Conservation (phyloP, 2,888 invertebrate genomes). For the Ganaspis brasiliensis region DNA sequence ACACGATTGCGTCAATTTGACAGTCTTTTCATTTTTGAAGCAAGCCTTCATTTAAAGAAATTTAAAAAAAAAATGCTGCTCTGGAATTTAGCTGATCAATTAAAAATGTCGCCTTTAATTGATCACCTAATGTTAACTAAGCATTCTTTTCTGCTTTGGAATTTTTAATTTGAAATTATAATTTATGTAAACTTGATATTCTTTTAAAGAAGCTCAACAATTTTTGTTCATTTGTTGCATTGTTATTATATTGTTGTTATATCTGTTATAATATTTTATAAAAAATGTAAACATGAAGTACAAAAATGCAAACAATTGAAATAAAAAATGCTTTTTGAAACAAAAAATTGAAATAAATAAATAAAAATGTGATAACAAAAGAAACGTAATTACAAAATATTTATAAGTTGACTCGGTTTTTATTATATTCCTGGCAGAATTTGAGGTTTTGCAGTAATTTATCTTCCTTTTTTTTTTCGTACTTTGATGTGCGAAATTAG, state of each 20-base stretch:
- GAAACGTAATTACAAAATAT: too few species aligned
- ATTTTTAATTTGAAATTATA: not conserved
- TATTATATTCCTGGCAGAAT: not conserved
- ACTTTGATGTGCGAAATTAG: conserved; percentile 15
- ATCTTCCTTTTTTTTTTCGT: conserved; percentile 15
- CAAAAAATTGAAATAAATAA: too few species aligned
- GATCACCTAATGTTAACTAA: not conserved
- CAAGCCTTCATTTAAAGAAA: not conserved
- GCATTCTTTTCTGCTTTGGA: not conserved
- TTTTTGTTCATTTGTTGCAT: too few species aligned
- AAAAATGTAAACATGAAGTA: too few species aligned
- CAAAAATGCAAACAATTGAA: too few species aligned
- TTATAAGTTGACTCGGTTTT: not conserved
- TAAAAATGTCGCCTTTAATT: not conserved
- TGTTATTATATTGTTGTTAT: too few species aligned
- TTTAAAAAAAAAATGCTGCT: not conserved
- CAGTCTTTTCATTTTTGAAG: not conserved
- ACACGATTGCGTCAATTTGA: not conserved
- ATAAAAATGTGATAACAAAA: too few species aligned
- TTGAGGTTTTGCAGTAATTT: not conserved
- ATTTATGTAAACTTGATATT: not conserved
- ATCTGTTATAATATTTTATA: too few species aligned
- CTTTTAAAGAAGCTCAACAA: too few species aligned
- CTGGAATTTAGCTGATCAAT: not conserved
- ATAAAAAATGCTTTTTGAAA: too few species aligned